These are phyloP conservation scores for Sphyrna mokarran DNA, from an alignment of 2,113 vertebrate species.

Conservation along the genomic window DNA sequence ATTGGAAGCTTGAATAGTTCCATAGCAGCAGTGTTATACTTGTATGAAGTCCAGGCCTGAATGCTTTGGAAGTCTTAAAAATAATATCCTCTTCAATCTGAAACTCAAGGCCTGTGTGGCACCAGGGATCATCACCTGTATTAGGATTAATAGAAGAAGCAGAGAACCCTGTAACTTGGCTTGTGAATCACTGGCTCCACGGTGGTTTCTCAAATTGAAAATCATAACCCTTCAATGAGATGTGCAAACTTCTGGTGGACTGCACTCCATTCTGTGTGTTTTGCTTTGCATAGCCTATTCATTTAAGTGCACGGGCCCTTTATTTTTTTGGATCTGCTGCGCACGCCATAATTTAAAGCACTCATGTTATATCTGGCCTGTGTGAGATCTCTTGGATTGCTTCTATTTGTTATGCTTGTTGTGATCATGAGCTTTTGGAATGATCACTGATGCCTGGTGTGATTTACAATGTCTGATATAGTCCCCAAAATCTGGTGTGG, in stretches of 20 bases:
- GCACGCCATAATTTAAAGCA: no score
- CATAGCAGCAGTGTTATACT: background rate
- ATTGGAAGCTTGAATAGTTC: background rate
- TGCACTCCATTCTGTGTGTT: no score
- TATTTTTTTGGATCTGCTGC: no score
- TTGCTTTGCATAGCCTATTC: no score
- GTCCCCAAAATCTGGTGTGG: background rate
- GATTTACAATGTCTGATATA: background rate
- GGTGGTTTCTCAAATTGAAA: background rate
- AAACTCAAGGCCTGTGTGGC: background rate
- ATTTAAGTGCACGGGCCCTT: no score
- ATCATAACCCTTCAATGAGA: background rate
- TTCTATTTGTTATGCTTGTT: background rate
- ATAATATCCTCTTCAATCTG: background rate
- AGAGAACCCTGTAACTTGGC: background rate
- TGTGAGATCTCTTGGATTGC: no score
- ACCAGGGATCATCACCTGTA: background rate
- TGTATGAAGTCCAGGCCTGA: background rate
- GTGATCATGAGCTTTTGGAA: no score
- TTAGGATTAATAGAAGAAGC: background rate
- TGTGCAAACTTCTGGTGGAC: background rate
- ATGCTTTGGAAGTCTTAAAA: background rate
- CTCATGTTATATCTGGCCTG: no score
- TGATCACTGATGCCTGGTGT: no score
- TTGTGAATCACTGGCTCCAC: background rate